phyloP scores from a whole-genome alignment of 2,888 invertebrate genomes.

The Boloria selene region DNA sequence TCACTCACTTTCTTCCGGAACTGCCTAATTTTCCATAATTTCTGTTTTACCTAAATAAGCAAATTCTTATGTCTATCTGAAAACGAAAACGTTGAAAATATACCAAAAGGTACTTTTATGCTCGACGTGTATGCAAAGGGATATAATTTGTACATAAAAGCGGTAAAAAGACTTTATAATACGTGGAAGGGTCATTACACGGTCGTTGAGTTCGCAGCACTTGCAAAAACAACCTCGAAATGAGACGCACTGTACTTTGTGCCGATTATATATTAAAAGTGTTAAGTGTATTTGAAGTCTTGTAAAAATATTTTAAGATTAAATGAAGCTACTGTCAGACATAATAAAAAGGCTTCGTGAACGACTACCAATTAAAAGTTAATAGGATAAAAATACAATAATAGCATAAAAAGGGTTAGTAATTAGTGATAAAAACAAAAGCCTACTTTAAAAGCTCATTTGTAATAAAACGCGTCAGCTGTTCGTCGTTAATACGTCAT shows the following conservation, averaged over 20 bases:
- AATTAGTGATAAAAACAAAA: constrained; percentile 5
- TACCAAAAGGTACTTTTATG: constrained; percentile 65
- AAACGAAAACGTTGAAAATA: constrained; percentile 51
- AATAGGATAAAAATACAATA: background rate
- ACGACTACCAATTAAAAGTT: background rate
- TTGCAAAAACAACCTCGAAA: constrained; percentile 65
- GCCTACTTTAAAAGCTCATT: background rate
- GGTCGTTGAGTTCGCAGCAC: constrained; percentile 70
- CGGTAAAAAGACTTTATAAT: constrained; percentile 71
- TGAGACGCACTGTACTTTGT: constrained; percentile 45
- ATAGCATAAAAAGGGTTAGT: background rate
- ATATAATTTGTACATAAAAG: constrained; percentile 67
- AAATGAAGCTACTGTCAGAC: constrained; percentile 15
- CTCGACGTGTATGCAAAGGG: constrained; percentile 63
- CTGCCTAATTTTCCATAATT: constrained; percentile 36
- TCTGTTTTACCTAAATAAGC: constrained; percentile 42
- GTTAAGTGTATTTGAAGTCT: constrained; percentile 32
- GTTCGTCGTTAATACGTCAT: constrained; percentile 21
- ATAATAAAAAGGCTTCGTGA: background rate
- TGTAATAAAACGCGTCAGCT: constrained; percentile 4
- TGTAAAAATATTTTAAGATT: constrained; percentile 25
- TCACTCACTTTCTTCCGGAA: constrained; percentile 42
- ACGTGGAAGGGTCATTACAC: constrained; percentile 71
- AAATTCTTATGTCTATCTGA: constrained; percentile 44
- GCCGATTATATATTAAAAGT: constrained; percentile 38